Percentiles rank a stretch among this genome's conserved stretches.
These are phyloP conservation scores for Silurus glanis DNA, from an alignment of 2,113 vertebrate species.

Conservation along the genomic window DNA sequence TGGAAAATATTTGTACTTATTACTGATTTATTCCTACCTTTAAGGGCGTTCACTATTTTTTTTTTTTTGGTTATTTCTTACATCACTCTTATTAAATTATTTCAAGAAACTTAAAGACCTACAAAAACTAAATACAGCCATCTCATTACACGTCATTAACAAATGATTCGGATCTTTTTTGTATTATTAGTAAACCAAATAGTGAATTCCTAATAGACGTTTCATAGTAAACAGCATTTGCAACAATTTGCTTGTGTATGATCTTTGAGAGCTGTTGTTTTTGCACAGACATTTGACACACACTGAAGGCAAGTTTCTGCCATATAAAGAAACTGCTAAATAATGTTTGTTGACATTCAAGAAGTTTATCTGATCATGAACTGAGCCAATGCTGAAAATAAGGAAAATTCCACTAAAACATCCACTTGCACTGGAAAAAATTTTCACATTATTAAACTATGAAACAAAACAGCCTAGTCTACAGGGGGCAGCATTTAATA, in stretches of 20 bases:
- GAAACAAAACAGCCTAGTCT: neutral
- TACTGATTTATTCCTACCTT: neutral
- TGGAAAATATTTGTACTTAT: neutral
- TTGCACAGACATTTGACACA: neutral
- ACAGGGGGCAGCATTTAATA: conserved; percentile 1
- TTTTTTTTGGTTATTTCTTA: neutral
- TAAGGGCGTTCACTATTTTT: neutral
- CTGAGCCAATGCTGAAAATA: neutral
- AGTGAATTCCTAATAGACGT: neutral
- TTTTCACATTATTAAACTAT: neutral
- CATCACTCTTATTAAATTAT: neutral
- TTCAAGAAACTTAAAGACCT: neutral
- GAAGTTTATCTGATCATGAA: too few species aligned
- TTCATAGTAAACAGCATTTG: neutral
- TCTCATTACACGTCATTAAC: neutral
- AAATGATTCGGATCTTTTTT: neutral
- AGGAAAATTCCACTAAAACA: neutral
- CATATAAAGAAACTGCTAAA: neutral
- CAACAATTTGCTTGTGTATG: neutral
- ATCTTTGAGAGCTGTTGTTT: neutral
- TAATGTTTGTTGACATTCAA: neutral
- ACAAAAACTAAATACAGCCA: neutral
- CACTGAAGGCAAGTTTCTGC: neutral
- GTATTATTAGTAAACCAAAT: neutral
- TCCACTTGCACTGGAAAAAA: neutral